Evolutionary conservation across 2,888 invertebrate genomes (phyloP).

Genomic region (Mimas tiliae): DNA sequence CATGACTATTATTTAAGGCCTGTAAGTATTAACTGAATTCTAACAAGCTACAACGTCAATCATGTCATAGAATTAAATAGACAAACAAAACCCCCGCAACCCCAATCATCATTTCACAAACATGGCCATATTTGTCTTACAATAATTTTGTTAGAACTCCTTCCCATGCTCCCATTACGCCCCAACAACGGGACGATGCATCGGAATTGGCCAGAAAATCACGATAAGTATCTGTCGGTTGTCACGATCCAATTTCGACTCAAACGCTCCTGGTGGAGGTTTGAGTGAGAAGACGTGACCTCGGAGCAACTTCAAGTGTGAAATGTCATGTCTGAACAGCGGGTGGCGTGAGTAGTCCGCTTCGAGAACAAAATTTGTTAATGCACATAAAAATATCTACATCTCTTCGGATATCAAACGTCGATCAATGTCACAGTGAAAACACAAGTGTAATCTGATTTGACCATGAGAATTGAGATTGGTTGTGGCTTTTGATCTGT

Average conservation of each 20-base stretch:
- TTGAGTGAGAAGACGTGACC: conserved; percentile 83
- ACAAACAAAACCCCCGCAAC: conserved; percentile 59
- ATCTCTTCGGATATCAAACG: conserved; percentile 71
- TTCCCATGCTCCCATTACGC: conserved; percentile 82
- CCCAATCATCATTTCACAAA: conserved; percentile 67
- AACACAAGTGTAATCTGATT: conserved; percentile 49
- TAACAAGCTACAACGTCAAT: conserved; percentile 48
- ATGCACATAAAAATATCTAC: conserved; percentile 64
- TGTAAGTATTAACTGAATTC: conserved; percentile 31
- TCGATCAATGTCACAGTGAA: conserved; percentile 76
- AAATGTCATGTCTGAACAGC: conserved; percentile 78
- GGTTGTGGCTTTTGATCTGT: conserved; percentile 18
- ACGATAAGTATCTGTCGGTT: conserved; percentile 81
- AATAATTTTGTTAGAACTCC: conserved; percentile 70
- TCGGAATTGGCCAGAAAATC: conserved; percentile 82
- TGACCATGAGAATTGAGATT: conserved; percentile 25
- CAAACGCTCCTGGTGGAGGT: conserved; percentile 77
- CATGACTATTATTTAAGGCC: conserved; percentile 22
- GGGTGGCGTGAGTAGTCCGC: conserved; percentile 68
- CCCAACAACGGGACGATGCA: conserved; percentile 71
- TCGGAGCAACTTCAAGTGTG: conserved; percentile 75
- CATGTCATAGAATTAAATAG: conserved; percentile 60
- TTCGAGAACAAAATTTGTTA: conserved; percentile 55
- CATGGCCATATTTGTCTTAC: conserved; percentile 74
- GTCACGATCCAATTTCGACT: conserved; percentile 82